Conservation (phyloP, 2,797 vertebrate genomes). For the Apogon hyalosoma region DNA sequence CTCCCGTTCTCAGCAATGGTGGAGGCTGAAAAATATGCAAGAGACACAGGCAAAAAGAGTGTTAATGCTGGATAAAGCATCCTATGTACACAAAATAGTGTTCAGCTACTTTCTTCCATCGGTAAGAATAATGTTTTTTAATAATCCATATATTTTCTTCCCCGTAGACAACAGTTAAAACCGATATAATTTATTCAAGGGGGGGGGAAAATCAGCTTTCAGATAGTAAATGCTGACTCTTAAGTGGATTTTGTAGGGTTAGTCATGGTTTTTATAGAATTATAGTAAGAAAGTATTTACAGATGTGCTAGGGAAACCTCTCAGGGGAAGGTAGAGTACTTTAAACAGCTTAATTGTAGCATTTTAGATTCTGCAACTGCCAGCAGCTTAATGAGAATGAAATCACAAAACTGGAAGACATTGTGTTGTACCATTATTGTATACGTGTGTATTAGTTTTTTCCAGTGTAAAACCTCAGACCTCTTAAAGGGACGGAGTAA, state of each 20-base stretch:
- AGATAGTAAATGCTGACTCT: slow-evolving; percentile 49
- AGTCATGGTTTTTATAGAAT: slow-evolving; percentile 63
- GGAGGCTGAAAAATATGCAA: slow-evolving; percentile 86
- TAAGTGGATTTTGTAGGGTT: slow-evolving; percentile 68
- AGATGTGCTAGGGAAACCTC: slow-evolving; percentile 61
- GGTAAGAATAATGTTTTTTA: background rate
- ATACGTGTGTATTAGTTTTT: slow-evolving; percentile 13
- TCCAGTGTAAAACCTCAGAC: slow-evolving; percentile 16
- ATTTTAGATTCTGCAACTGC: slow-evolving; percentile 41
- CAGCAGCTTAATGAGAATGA: slow-evolving; percentile 32
- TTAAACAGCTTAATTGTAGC: slow-evolving; percentile 49
- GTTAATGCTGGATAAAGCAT: slow-evolving; percentile 6
- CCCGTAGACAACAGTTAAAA: slow-evolving; percentile 2
- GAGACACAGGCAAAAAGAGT: slow-evolving; percentile 12
- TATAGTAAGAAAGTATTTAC: slow-evolving; percentile 67
- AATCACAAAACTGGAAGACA: slow-evolving; percentile 16
- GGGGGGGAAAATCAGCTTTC: slow-evolving; percentile 12
- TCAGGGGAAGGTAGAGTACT: slow-evolving; percentile 38
- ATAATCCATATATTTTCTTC: slow-evolving; percentile 7
- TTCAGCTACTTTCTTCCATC: background rate
- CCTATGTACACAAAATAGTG: background rate
- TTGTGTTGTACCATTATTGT: background rate
- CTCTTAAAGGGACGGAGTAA: slow-evolving; percentile 14
- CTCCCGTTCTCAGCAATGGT: slow-evolving; percentile 95
- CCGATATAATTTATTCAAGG: slow-evolving; percentile 19